Evolutionary conservation across 2,113 vertebrate species (phyloP).

Genomic region (Nerophis lumbriciformis): DNA sequence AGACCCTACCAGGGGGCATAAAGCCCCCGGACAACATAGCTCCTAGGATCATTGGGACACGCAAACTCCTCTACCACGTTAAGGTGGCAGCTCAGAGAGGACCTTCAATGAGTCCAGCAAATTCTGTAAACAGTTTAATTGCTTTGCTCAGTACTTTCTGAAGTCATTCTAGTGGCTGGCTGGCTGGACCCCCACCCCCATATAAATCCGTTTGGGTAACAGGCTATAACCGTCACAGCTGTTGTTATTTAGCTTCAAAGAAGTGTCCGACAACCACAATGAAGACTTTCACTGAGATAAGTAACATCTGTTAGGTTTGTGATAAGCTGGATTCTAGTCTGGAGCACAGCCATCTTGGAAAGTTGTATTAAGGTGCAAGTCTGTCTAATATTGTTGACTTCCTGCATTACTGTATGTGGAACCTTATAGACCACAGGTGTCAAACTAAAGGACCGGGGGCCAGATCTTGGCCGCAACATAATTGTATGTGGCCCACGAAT

Average conservation of each 20-base stretch:
- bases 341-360: not conserved
- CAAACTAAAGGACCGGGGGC: too few species aligned
- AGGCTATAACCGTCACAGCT: constrained; percentile 34
- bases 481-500: too few species aligned
- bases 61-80: too few species aligned
- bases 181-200: not conserved
- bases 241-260: constrained; percentile 24
- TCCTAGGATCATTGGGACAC: too few species aligned
- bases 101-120: constrained; percentile 18
- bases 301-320: not conserved
- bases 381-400: not conserved
- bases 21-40: too few species aligned
- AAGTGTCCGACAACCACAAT: constrained; percentile 24
- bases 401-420: too few species aligned
- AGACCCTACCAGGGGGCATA: too few species aligned
- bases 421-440: too few species aligned
- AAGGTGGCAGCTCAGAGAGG: too few species aligned
- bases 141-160: constrained; percentile 45
- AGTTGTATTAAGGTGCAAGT: not conserved
- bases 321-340: constrained; percentile 11
- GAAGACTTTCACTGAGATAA: constrained; percentile 21
- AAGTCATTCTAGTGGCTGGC: constrained; percentile 20
- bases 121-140: constrained; percentile 27
- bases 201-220: constrained; percentile 49
- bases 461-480: too few species aligned